Percentiles rank a stretch among this genome's conserved stretches.
Conservation (phyloP, 1,140 invertebrate genomes). For the Diorhabda carinulata region DNA sequence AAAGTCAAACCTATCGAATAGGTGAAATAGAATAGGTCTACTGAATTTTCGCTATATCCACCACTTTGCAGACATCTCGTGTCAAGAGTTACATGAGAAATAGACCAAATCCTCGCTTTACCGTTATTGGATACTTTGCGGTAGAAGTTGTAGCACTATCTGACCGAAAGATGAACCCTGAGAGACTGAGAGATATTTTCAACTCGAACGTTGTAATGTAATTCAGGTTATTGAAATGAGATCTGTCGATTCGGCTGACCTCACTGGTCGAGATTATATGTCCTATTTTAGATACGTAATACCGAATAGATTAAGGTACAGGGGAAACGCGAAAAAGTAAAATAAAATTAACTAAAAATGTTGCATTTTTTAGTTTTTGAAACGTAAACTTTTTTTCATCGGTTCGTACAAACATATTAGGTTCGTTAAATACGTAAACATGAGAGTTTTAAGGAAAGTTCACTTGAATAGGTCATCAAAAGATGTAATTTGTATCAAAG, state of each 20-base stretch:
- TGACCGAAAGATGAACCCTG: slow-evolving; percentile 8
- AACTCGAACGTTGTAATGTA: slow-evolving; percentile 4
- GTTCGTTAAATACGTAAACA: too few species aligned
- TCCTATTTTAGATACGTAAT: background rate
- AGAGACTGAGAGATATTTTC: slow-evolving; percentile 10
- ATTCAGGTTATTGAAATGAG: slow-evolving; percentile 14
- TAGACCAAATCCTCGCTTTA: slow-evolving; percentile 12
- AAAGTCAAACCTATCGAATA: too few species aligned
- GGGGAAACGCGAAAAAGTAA: too few species aligned
- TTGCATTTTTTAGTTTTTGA: too few species aligned
- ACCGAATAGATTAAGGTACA: background rate
- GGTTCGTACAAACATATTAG: too few species aligned
- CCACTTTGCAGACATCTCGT: background rate
- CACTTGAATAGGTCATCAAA: too few species aligned
- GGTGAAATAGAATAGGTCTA: background rate
- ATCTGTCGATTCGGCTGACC: slow-evolving; percentile 6
- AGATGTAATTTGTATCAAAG: too few species aligned
- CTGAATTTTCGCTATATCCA: slow-evolving; percentile 3
- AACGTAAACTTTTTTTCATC: too few species aligned
- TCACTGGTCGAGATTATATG: slow-evolving; percentile 1
- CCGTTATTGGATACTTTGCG: slow-evolving; percentile 14
- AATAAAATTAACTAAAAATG: too few species aligned
- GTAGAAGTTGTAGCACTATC: slow-evolving; percentile 5
- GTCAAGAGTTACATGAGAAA: slow-evolving; percentile 11
- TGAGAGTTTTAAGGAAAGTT: too few species aligned